phyloP scores from a whole-genome alignment of 2,113 vertebrate genomes.

The Aviceda subcristata region DNA sequence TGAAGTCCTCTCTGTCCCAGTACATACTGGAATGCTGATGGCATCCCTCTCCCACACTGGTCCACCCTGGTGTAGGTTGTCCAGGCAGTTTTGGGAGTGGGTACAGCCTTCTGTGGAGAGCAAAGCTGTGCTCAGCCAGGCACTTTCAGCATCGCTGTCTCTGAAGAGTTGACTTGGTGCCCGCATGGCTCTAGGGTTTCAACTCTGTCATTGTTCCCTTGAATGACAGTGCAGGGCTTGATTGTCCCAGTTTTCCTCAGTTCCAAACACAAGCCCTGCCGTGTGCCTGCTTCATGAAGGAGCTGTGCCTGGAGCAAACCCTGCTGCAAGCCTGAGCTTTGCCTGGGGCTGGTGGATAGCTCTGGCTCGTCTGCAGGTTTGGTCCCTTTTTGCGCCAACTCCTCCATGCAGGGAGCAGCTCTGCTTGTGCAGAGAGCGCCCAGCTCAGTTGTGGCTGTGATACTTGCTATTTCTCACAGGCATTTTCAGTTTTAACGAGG shows the following conservation, averaged over 20 bases:
- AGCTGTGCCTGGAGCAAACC: neutral
- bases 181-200: neutral
- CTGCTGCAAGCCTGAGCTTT: neutral
- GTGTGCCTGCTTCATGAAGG: neutral
- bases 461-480: neutral
- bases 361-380: neutral
- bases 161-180: neutral
- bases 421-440: neutral
- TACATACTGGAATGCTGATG: neutral
- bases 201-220: neutral
- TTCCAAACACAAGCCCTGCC: neutral
- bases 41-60: neutral
- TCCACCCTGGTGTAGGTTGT: neutral
- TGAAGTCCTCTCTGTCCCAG: neutral
- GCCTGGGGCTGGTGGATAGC: neutral
- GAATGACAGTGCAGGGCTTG: neutral
- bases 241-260: neutral
- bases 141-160: neutral
- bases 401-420: neutral
- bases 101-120: neutral
- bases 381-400: neutral
- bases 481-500: neutral
- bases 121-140: neutral
- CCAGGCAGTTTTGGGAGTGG: neutral
- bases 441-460: neutral